Evolutionary conservation across 2,113 vertebrate genomes (phyloP).

Genomic region (Ramphastos sulfuratus): DNA sequence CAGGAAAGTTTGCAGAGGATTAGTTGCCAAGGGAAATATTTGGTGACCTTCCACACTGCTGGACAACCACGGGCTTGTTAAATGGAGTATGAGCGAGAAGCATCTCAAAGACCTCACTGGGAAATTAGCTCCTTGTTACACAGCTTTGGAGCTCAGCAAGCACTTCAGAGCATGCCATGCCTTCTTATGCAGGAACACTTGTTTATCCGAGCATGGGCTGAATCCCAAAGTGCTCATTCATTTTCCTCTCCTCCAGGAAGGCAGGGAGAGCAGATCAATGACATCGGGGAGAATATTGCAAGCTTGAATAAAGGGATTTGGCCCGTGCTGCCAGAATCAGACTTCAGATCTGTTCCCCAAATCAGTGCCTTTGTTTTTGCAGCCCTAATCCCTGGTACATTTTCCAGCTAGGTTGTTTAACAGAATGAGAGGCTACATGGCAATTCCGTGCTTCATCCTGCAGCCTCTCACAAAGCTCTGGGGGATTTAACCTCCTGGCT

Average conservation of each 20-base stretch:
- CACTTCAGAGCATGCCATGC: conserved; percentile 30
- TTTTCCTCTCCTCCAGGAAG: neutral
- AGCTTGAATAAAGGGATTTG: conserved; percentile 61
- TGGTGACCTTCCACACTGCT: neutral
- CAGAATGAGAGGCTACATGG: conserved; percentile 16
- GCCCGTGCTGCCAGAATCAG: conserved; percentile 37
- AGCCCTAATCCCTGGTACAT: conserved; percentile 46
- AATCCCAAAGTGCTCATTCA: conserved; percentile 53
- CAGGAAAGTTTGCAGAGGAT: conserved; percentile 15
- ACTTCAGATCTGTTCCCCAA: conserved; percentile 46
- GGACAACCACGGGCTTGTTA: neutral
- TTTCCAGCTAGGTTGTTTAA: conserved; percentile 19
- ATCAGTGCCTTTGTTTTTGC: conserved; percentile 43
- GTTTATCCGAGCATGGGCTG: conserved; percentile 37
- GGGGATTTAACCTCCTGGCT: neutral
- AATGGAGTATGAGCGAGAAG: neutral
- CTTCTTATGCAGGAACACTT: conserved; percentile 29
- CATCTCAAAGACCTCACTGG: conserved; percentile 18
- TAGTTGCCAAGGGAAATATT: conserved; percentile 41
- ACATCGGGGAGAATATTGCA: conserved; percentile 53
- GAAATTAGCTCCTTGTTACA: conserved; percentile 47
- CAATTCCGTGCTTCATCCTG: neutral
- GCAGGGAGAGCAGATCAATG: conserved; percentile 30
- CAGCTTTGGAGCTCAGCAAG: neutral
- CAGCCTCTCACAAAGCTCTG: neutral